Evolutionary conservation across 2,113 vertebrate genomes (phyloP), one percentile per base, ranked within the genome.

Genomic region (Martes martes): DNA sequence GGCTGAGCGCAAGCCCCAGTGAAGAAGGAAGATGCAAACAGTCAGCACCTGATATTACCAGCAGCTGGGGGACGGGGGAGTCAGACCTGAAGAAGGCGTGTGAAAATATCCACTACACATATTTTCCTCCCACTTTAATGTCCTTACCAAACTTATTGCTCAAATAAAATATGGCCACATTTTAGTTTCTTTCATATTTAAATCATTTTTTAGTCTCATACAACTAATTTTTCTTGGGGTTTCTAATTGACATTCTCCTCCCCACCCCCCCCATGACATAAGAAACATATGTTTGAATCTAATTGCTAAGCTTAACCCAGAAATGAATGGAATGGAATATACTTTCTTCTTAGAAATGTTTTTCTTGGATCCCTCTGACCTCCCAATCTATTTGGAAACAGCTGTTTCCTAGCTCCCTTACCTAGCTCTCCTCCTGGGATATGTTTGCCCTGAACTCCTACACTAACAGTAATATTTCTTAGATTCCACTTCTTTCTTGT

Each of bases 271-370:
- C 85, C 85, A 69, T 39, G 81, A 93, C 52, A 95, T 96, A 96
- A 92, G 74, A 94, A 95, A 92, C 74, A 79, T 76, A 86, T 47
- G 39, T 92, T 87, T 90, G 65, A 71, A 94, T 93, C 82, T 89
- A 95, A 95, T 89, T 86, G 92, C 89, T 83, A 78, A 90, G 50
- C 59, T 90, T 52, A 78, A 45, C 42, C 71, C 93, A 57, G 84
- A 87, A 91, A 83, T 80, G 50, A 86, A 95, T 83, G 76, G 65
- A 59, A 76, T 84, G 52, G 18, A 59, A 86, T 93, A 55, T 11
- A 81, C 36, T 88, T 94, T 95, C 76, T 87, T 50, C 18, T 61
- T 93, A 82, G 87, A 89, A 36, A 59, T 57, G n/a, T 65, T 95
- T 86, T 94, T 33, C 45, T 57, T 89, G 50, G 15, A 57, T 69